phyloP scores from a whole-genome alignment of 1,140 invertebrate genomes.

The Drosophila kepulauana region DNA sequence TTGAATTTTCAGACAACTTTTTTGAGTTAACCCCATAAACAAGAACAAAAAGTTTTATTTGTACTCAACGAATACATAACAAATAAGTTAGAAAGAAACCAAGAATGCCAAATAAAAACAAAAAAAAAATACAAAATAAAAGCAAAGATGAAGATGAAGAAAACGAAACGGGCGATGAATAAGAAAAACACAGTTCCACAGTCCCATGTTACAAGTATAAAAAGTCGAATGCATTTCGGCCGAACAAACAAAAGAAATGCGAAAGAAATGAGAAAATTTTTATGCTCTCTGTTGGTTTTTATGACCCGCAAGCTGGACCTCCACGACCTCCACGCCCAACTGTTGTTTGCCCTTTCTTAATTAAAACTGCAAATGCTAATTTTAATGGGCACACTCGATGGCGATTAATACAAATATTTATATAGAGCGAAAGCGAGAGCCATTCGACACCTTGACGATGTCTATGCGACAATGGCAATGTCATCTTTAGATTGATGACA shows the following conservation, averaged over 20 bases:
- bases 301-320: slow-evolving; percentile 5
- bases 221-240: slow-evolving; percentile 57
- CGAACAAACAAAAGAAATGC: slow-evolving; percentile 35
- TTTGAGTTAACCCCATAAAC: slow-evolving; percentile 52
- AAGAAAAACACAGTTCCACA: slow-evolving; percentile 23
- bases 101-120: slow-evolving; percentile 30
- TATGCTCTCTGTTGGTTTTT: slow-evolving; percentile 15
- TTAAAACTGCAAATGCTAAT: slow-evolving; percentile 75
- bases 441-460: slow-evolving; percentile 18
- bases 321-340: slow-evolving; percentile 13
- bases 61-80: slow-evolving; percentile 61
- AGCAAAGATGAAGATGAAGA: slow-evolving; percentile 19
- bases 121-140: slow-evolving; percentile 20
- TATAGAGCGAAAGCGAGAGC: background rate
- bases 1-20: slow-evolving; percentile 73
- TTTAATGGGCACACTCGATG: slow-evolving; percentile 46
- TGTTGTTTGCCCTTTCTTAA: slow-evolving; percentile 55
- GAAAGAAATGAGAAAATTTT: slow-evolving; percentile 32
- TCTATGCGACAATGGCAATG: slow-evolving; percentile 15
- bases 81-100: slow-evolving; percentile 56
- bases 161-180: slow-evolving; percentile 16
- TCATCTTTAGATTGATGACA: slow-evolving; percentile 2
- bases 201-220: slow-evolving; percentile 29
- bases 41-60: slow-evolving; percentile 55
- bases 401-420: slow-evolving; percentile 14